These are phyloP conservation scores for Apeltes quadracus DNA, from an alignment of 2,113 vertebrate species.

Conservation along the genomic window DNA sequence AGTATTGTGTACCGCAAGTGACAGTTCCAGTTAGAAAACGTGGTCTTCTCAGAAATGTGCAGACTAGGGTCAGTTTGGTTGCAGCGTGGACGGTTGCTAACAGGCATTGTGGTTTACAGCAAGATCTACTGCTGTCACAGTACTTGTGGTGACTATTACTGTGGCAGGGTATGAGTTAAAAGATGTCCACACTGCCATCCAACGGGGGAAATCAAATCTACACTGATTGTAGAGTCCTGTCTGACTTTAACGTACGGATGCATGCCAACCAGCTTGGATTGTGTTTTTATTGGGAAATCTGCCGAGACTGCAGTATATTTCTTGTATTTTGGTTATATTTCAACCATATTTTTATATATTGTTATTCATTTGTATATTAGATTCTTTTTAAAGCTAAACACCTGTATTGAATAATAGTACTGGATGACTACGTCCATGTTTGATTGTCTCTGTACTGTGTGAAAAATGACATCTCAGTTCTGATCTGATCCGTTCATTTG, in stretches of 20 bases:
- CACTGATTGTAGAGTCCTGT: background rate
- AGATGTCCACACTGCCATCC: slow-evolving; percentile 57
- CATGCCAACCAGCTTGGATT: background rate
- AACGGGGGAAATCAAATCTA: slow-evolving; percentile 29
- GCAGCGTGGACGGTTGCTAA: background rate
- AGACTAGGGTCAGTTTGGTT: background rate
- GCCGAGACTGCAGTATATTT: background rate
- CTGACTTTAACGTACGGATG: background rate
- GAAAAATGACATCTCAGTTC: no score
- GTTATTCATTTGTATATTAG: no score
- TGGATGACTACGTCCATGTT: background rate
- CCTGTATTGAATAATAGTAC: background rate
- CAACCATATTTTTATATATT: background rate
- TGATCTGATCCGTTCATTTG: no score
- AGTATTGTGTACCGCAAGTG: background rate
- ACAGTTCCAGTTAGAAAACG: background rate
- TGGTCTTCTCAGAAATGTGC: background rate
- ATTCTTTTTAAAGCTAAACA: background rate
- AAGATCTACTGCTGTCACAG: slow-evolving; percentile 4
- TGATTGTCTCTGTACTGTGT: background rate
- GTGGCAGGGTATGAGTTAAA: background rate
- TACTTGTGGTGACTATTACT: background rate
- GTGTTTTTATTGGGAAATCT: background rate
- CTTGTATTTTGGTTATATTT: background rate
- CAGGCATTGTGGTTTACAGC: slow-evolving; percentile 20